Conservation (phyloP, 2,888 invertebrate genomes). For the Homarus gammarus region DNA sequence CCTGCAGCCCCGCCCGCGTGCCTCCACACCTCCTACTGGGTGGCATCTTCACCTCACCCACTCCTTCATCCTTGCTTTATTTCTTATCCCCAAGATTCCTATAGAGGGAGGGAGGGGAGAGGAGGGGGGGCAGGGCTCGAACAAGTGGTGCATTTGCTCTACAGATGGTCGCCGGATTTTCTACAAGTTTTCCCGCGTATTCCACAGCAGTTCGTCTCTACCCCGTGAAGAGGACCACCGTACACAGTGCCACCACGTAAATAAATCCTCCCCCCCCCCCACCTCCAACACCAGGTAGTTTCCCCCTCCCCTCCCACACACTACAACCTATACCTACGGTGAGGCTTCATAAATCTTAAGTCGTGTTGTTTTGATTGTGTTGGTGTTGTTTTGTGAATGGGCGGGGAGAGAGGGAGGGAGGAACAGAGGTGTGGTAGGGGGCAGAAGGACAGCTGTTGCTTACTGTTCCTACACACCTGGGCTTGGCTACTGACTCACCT, state of each 20-base stretch:
- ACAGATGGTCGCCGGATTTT: constrained; percentile 29
- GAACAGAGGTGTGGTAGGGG: constrained; percentile 24
- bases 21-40: constrained; percentile 29
- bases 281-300: too few species aligned
- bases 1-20: constrained; percentile 38
- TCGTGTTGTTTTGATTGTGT: background rate
- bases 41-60: constrained; percentile 42
- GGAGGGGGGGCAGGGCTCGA: constrained; percentile 31
- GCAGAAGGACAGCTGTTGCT: constrained; percentile 28
- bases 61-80: constrained; percentile 29
- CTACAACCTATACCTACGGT: constrained; percentile 21
- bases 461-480: constrained; percentile 37
- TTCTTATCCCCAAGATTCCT: constrained; percentile 46
- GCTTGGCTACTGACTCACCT: background rate
- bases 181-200: constrained; percentile 45
- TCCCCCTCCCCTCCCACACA: background rate
- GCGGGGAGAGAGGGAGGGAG: background rate
- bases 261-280: background rate
- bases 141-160: constrained; percentile 46
- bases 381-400: constrained; percentile 48
- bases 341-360: constrained; percentile 37
- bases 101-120: constrained; percentile 13
- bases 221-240: background rate
- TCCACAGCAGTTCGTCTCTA: constrained; percentile 44
- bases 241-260: constrained; percentile 21